Conservation (phyloP, 2,113 vertebrate genomes). For the Megaleporinus macrocephalus region DNA sequence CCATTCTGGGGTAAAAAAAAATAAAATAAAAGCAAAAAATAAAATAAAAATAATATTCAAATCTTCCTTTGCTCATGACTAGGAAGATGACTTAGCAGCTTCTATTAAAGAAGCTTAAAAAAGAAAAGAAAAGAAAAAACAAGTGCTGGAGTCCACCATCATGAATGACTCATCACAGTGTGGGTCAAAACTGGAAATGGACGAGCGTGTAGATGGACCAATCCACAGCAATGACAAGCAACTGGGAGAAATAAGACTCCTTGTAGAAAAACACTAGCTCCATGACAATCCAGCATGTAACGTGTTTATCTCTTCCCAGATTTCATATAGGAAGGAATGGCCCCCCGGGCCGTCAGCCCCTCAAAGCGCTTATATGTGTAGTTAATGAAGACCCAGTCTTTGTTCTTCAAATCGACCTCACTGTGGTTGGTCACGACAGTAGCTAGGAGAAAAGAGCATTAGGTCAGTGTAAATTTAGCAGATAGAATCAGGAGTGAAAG, state of each 20-base stretch:
- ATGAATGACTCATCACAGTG: slow-evolving; percentile 9
- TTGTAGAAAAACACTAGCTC: background rate
- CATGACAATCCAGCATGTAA: background rate
- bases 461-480: background rate
- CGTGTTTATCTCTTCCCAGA: slow-evolving; percentile 83
- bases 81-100: background rate
- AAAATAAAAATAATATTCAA: background rate
- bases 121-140: background rate
- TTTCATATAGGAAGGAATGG: slow-evolving; percentile 98
- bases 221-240: slow-evolving; percentile 8
- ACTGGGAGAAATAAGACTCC: slow-evolving; percentile 4
- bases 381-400: slow-evolving; percentile 99
- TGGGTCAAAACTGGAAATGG: slow-evolving; percentile 16
- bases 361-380: slow-evolving; percentile 99
- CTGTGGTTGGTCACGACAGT: slow-evolving; percentile 84
- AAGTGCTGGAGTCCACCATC: slow-evolving; percentile 35
- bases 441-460: slow-evolving; percentile 38
- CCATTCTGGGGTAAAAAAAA: background rate
- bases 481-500: background rate
- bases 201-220: background rate
- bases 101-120: background rate
- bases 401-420: slow-evolving; percentile 95
- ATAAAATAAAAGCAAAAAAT: background rate
- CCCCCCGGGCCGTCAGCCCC: slow-evolving; percentile 92
- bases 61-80: slow-evolving; percentile 2